These are phyloP conservation scores for Trogon surrucura DNA, from an alignment of 2,113 vertebrate species.

Conservation along the genomic window DNA sequence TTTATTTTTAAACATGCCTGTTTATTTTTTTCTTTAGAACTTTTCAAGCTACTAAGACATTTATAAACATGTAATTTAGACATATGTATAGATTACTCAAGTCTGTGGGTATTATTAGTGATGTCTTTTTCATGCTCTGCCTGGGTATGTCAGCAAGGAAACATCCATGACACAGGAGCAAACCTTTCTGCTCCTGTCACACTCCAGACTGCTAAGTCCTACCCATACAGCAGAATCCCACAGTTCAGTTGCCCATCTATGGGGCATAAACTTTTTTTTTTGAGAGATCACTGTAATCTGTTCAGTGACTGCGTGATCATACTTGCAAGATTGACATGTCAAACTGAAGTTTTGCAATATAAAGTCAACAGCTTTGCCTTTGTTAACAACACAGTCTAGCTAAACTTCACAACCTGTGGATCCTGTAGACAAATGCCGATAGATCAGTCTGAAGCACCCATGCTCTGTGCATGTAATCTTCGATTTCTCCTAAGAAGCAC, in stretches of 20 bases:
- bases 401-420: not conserved
- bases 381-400: not conserved
- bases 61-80: not conserved
- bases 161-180: accelerated
- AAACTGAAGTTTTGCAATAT: not conserved
- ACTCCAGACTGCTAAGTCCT: not conserved
- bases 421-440: not conserved
- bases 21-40: not conserved
- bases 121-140: not conserved
- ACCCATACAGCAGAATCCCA: not conserved
- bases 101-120: not conserved
- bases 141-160: not conserved
- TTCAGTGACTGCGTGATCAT: not conserved
- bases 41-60: not conserved
- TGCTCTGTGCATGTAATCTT: not conserved
- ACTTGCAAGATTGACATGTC: not conserved
- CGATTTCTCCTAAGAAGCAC: not conserved
- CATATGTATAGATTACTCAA: not conserved
- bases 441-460: not conserved
- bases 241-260: not conserved
- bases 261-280: not conserved
- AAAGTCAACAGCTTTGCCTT: not conserved
- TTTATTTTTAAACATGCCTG: not conserved
- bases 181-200: not conserved
- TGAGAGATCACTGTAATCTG: not conserved